A percentile compares a stretch with the other conserved stretches of the same genome.
Evolutionary conservation across 2,888 invertebrate species (phyloP).

Genomic region (Acanthosoma haemorrhoidale): DNA sequence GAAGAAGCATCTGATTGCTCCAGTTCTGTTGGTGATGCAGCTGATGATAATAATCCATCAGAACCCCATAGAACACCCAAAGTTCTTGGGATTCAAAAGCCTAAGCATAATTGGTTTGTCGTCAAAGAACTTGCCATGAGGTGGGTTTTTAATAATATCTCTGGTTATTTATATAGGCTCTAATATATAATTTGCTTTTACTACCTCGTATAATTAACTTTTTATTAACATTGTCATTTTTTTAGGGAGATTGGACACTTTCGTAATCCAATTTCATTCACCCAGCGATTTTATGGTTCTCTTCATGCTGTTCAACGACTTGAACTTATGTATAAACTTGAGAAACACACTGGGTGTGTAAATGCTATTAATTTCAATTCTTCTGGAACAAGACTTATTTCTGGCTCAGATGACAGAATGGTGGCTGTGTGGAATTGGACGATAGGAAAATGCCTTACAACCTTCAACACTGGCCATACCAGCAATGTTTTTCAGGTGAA

Average conservation of each 20-base stretch:
- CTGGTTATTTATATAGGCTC: too few species aligned
- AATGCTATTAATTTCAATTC: constrained; percentile 87
- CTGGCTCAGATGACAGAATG: constrained; percentile 85
- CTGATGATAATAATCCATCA: not conserved
- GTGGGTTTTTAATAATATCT: constrained; percentile 45
- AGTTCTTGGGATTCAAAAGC: constrained; percentile 43
- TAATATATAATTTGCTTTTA: too few species aligned
- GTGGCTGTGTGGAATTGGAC: constrained; percentile 92
- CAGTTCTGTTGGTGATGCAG: not conserved
- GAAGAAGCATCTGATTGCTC: constrained; percentile 14
- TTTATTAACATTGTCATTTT: not conserved
- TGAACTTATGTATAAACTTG: constrained; percentile 68
- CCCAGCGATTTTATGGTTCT: constrained; percentile 71
- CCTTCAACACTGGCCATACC: constrained; percentile 74
- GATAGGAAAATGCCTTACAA: constrained; percentile 57
- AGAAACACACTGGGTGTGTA: constrained; percentile 82
- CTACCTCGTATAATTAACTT: too few species aligned
- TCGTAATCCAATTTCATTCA: constrained; percentile 50
- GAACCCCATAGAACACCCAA: constrained; percentile 17
- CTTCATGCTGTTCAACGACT: constrained; percentile 76
- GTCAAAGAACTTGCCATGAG: constrained; percentile 61
- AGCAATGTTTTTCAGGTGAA: constrained; percentile 80
- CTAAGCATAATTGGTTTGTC: constrained; percentile 63
- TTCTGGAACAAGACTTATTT: constrained; percentile 69
- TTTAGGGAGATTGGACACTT: constrained; percentile 30